Evolutionary conservation across 1,140 invertebrate species (phyloP), one percentile per base, ranked within the genome.

Genomic region (Microplitis demolitor): DNA sequence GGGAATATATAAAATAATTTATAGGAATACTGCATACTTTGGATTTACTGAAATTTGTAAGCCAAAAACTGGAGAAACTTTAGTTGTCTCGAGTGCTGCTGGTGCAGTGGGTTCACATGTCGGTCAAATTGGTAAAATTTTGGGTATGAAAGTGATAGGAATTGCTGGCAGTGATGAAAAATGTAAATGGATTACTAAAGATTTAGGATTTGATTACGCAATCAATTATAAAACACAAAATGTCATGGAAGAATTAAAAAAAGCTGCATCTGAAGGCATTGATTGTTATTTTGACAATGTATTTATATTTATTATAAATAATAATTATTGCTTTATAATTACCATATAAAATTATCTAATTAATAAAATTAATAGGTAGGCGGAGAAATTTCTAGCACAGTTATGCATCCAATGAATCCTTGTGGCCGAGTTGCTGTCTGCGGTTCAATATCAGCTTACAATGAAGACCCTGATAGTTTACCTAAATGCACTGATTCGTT

Each of bases 261-360:
- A 91, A 81, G 86, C 83, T 34, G 92, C 91, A n/a, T 91, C 92
- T 0, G 85, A 92, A 11, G 91, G 91, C 39, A 83, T 93, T 2
- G 91, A 94, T 76, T 91, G 91, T 74, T 93, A 93, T 78, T 93
- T 93, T 84, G 92, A 93, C 78, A 93, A 93, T 84, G 92, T 93
- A 86, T 78, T 84, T 74, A 56, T 24, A 24, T 24, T 24, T 24
- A n/a, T 14, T 45, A 33, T 35, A 9, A 9, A 68, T 16, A 6
- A 68, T 3, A 37, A 39, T 60, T 11, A 45, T 9, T 45, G 39
- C 11, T 11, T 45, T 45, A 11, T 45, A 45, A 9, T 45, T 45
- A 45, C 5, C 24, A 24, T 24, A 45, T 45, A 3, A 45, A 45
- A 3, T 45, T 45, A 3, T 45, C 6, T 45, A 45, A 45, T 45